Conservation (phyloP, 2,113 vertebrate genomes). For the Cromileptes altivelis region DNA sequence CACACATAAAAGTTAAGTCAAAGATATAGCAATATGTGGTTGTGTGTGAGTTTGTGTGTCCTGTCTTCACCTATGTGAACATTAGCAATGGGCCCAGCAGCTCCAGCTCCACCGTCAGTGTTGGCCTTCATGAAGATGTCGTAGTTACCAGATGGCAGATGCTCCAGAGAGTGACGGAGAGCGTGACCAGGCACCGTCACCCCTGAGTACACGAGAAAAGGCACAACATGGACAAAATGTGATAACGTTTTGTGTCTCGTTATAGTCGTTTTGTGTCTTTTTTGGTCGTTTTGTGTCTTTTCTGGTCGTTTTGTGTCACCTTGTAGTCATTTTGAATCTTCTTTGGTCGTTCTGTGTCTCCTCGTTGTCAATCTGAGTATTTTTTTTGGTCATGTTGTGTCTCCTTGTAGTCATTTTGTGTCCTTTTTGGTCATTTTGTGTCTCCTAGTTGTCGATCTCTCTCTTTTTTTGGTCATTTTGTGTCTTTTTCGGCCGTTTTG, state of each 20-base stretch:
- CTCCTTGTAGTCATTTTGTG: too few species aligned
- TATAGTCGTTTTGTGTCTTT: too few species aligned
- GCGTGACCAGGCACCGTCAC: conserved; percentile 27
- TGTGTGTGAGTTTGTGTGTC: background rate
- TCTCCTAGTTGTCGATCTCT: too few species aligned
- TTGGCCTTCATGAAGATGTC: conserved; percentile 67
- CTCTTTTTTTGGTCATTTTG: too few species aligned
- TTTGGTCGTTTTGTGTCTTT: too few species aligned
- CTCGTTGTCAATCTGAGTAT: too few species aligned
- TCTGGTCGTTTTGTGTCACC: too few species aligned
- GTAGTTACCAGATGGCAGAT: conserved; percentile 68
- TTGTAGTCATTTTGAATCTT: too few species aligned
- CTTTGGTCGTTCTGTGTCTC: too few species aligned
- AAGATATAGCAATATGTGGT: background rate
- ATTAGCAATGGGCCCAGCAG: conserved; percentile 31
- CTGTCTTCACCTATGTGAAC: conserved; percentile 51
- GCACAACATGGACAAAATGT: background rate
- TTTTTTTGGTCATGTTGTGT: too few species aligned
- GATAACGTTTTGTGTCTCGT: background rate
- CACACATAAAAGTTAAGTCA: conserved; percentile 15
- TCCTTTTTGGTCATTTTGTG: too few species aligned
- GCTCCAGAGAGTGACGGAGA: conserved; percentile 49
- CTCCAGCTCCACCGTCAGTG: conserved; percentile 71
- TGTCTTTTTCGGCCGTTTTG: too few species aligned
- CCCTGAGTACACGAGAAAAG: conserved; percentile 32